Conservation (phyloP, 2,113 vertebrate genomes). For the Pelecanoides urinatrix region DNA sequence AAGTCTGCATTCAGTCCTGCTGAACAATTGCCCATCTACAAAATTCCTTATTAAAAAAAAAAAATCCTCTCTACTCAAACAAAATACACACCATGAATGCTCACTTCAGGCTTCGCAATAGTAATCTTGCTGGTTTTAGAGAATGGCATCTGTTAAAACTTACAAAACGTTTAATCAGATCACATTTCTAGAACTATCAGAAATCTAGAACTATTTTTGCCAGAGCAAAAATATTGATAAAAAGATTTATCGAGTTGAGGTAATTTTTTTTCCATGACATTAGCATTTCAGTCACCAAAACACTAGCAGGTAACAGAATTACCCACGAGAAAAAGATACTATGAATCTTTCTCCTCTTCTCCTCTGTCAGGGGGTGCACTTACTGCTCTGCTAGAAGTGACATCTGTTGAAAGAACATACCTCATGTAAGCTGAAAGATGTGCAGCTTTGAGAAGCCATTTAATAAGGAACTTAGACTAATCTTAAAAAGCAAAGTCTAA, state of each 20-base stretch:
- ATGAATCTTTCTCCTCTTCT: neutral
- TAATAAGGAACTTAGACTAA: neutral
- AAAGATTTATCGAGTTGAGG: neutral
- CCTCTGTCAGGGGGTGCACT: neutral
- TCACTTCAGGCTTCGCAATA: neutral
- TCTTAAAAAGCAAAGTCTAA: neutral
- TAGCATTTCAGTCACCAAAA: neutral
- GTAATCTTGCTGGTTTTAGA: neutral
- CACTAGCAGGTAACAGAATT: neutral
- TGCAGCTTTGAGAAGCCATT: neutral
- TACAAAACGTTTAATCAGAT: neutral
- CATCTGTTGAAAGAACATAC: neutral
- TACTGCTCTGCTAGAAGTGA: neutral
- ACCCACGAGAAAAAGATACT: neutral
- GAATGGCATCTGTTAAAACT: neutral
- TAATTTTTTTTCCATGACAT: neutral
- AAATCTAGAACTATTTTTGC: neutral
- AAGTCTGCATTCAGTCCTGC: neutral
- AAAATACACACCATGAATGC: fast-evolving
- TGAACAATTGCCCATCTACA: neutral
- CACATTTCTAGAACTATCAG: neutral
- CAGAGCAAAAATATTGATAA: neutral
- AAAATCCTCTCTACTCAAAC: neutral
- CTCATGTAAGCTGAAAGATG: neutral
- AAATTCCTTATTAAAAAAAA: neutral